A percentile compares a stretch with the other conserved stretches of the same genome.
Conservation (phyloP, 2,888 invertebrate genomes). For the Cantharis flavilabris region DNA sequence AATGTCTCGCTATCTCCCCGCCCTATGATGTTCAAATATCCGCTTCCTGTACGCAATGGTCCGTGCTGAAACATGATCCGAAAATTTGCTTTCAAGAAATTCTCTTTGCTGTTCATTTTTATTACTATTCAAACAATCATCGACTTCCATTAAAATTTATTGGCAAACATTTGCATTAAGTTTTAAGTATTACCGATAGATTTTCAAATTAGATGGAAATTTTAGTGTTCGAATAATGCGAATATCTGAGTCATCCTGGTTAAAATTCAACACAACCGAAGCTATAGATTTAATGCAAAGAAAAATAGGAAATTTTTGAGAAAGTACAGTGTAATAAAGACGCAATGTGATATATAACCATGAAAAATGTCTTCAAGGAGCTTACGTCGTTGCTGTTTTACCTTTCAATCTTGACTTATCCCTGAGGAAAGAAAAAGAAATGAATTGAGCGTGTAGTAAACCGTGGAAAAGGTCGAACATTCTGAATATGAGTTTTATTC, state of each 20-base stretch:
- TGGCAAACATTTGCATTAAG: constrained; percentile 1
- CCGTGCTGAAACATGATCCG: constrained; percentile 32
- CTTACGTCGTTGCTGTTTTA: constrained; percentile 7
- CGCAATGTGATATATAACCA: constrained; percentile 28
- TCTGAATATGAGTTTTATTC: constrained; percentile 47
- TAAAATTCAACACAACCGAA: constrained; percentile 6
- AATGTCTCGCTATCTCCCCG: constrained; percentile 30
- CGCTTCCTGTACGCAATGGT: constrained; percentile 35
- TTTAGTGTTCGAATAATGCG: neutral
- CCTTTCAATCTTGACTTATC: constrained; percentile 2
- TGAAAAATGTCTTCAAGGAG: constrained; percentile 25
- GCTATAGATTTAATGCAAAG: constrained; percentile 28
- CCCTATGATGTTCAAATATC: constrained; percentile 35
- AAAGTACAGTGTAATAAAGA: constrained; percentile 32
- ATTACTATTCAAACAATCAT: constrained; percentile 25
- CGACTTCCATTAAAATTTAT: constrained; percentile 24
- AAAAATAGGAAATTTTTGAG: constrained; percentile 20
- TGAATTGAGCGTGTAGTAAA: constrained; percentile 9
- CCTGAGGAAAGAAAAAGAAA: constrained; percentile 16
- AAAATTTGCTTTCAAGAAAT: constrained; percentile 34
- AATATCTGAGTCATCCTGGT: neutral
- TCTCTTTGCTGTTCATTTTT: constrained; percentile 30
- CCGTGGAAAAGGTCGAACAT: constrained; percentile 28
- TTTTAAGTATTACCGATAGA: neutral
- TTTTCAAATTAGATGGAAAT: neutral